A percentile compares a stretch with the other conserved stretches of the same genome.
phyloP scores from a whole-genome alignment of 2,797 vertebrate species.

The Bucorvus abyssinicus region DNA sequence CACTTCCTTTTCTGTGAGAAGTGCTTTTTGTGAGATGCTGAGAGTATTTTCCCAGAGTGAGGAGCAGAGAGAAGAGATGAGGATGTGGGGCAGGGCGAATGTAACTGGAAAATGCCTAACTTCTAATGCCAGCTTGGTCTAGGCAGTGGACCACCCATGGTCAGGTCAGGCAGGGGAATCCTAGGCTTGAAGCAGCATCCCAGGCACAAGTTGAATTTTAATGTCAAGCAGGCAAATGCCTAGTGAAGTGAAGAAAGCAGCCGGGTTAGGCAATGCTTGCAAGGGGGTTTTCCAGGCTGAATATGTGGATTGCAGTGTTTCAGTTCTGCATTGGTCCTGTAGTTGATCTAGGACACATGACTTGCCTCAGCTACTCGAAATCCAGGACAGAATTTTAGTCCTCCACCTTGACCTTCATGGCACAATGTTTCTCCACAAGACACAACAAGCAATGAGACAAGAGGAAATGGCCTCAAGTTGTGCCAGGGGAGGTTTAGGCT shows the following conservation, averaged over 20 bases:
- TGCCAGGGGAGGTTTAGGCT: no score
- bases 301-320: background rate
- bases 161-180: background rate
- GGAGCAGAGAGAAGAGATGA: background rate
- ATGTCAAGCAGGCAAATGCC: background rate
- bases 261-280: background rate
- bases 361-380: background rate
- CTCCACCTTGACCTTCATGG: background rate
- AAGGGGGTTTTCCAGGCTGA: background rate
- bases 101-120: background rate
- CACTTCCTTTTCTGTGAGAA: background rate
- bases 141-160: background rate
- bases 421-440: background rate
- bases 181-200: background rate
- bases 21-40: background rate
- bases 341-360: background rate
- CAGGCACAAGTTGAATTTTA: background rate
- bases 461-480: no score
- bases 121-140: background rate
- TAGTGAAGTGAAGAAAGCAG: background rate
- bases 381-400: background rate
- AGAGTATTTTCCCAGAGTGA: background rate
- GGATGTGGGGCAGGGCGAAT: background rate
- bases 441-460: no score
- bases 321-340: background rate